Percentiles rank a stretch among this genome's conserved stretches.
These are phyloP conservation scores for Folsomia candida DNA, from an alignment of 2,888 invertebrate species.

Conservation along the genomic window DNA sequence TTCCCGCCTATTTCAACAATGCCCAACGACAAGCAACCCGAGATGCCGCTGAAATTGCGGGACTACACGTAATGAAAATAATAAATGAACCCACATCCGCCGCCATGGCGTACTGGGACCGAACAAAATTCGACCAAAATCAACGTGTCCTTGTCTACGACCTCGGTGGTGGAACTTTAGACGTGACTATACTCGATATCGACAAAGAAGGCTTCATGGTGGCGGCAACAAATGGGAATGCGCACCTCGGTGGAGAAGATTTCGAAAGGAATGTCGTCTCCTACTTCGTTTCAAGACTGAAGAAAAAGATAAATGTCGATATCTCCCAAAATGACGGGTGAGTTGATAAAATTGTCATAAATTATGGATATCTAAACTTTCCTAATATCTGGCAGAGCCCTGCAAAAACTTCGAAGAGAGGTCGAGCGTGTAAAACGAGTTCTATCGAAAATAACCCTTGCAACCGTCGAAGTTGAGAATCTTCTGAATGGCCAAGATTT, in stretches of 20 bases:
- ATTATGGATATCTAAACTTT: background rate
- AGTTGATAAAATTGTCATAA: no score
- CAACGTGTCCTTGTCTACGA: conserved; percentile 52
- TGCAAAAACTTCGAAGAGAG: background rate
- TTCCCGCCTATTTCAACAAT: conserved; percentile 74
- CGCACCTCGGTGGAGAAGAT: conserved; percentile 65
- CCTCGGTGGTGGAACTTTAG: conserved; percentile 63
- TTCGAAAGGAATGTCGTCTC: conserved; percentile 52
- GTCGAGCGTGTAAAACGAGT: background rate
- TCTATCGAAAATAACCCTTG: background rate
- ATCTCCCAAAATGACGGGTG: no score
- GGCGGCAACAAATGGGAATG: conserved; percentile 65
- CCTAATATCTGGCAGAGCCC: background rate
- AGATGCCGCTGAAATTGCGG: conserved; percentile 79
- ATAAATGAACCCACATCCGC: conserved; percentile 90
- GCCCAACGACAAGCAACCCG: conserved; percentile 69
- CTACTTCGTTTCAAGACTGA: no score
- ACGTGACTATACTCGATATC: conserved; percentile 60
- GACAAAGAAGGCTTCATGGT: conserved; percentile 65
- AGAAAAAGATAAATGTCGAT: no score
- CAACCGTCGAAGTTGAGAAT: background rate
- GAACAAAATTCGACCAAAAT: conserved; percentile 57
- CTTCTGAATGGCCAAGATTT: background rate
- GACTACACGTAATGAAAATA: conserved; percentile 81
- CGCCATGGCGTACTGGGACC: conserved; percentile 77